Base-by-base conservation (phyloP, 2,113 vertebrate genomes). In the Alethe diademata region DNA sequence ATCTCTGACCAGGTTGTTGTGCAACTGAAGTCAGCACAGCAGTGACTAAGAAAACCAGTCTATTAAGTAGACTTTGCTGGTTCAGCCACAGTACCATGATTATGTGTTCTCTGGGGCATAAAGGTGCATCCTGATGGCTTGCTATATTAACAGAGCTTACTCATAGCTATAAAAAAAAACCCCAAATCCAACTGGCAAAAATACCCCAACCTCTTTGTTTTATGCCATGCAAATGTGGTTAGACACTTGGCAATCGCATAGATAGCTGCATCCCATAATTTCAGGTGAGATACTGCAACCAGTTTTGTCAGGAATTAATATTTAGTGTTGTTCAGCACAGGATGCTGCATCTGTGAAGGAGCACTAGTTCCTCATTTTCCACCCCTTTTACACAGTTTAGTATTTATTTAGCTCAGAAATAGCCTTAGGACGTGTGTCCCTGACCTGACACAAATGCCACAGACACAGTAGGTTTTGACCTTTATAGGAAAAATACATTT, bases 181-280 rank as follows among this genome's bases (percentile, higher is more conserved):
- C 0, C 5, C 6, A 29, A 73, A 23, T 14, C 5, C 11, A 12
- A 43, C 2, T 4, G 7, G 22, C 45, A 73, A 66, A 43, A 2
- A n/a, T 11, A 40, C 5, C 4, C 3, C 19, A 69, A 19, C 2
- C 10, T 14, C 31, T 65, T 81, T 36, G 8, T 17, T 82, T 71
- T 43, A 24, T 80, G 25, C 6, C 18, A 29, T 25, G 6, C 11
- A 45, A 78, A 61, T 57, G 3, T n/a, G 7, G 14, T 65, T 70
- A 57, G 33, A 28, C 25, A 24, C 14, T n/a, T 73, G 31, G 6
- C 17, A 70, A 28, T 36, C 40, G 14, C 22, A n/a, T 4, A 76
- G 36, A 19, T 73, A 16, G 3, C 45, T 86, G 22, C 2, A 11
- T 62, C 33, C 11, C 8, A 18, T 62, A 62, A 58, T 71, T 85